Conservation (phyloP, 2,113 vertebrate species). For the Ctenodactylus gundi region DNA sequence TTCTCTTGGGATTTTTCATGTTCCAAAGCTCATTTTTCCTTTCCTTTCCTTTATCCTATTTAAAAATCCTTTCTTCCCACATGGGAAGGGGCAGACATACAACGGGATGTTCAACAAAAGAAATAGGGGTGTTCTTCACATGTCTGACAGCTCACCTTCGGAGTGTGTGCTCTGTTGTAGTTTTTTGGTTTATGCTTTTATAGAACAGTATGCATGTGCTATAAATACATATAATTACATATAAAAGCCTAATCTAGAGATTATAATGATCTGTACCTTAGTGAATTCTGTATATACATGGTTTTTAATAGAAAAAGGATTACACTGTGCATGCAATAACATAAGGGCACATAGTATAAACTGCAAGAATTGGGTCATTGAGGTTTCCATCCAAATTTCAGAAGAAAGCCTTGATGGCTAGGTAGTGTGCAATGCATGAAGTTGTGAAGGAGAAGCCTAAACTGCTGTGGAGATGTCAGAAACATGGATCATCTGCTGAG, state of each 20-base stretch:
- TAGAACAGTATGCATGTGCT: no score
- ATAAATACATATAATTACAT: no score
- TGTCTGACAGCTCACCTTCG: conserved; percentile 8
- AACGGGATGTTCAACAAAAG: not conserved
- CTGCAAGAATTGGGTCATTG: not conserved
- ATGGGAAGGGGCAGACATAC: not conserved
- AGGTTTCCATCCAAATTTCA: no score
- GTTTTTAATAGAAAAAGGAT: not conserved
- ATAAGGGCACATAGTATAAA: not conserved
- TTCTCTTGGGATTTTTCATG: not conserved
- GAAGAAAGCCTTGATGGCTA: no score
- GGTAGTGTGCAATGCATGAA: no score
- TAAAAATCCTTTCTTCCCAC: not conserved
- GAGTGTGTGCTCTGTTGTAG: no score
- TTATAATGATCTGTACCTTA: not conserved
- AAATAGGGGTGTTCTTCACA: not conserved
- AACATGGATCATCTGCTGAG: no score
- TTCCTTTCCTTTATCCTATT: not conserved
- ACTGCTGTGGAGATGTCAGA: no score
- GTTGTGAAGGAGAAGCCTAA: no score
- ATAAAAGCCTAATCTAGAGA: no score
- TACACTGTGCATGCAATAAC: no score
- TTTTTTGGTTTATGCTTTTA: no score
- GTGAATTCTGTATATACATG: not conserved
- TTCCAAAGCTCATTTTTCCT: not conserved